These are phyloP conservation scores for Cosmia pyralina DNA, from an alignment of 2,888 invertebrate species.

Conservation along the genomic window DNA sequence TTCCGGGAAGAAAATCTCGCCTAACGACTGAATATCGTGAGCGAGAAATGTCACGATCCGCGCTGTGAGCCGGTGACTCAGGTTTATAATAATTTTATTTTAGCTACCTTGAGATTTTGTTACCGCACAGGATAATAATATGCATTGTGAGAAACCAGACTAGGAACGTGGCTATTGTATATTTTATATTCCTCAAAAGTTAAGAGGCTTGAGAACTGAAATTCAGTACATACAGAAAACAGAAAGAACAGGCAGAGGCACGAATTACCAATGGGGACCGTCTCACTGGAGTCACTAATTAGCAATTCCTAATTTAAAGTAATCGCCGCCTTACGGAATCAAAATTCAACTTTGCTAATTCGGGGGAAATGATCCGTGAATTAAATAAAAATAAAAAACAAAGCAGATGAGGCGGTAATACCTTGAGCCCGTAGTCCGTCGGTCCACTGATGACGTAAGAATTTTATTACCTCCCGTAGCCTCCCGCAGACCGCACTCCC, in stretches of 20 bases:
- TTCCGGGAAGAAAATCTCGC: constrained; percentile 65
- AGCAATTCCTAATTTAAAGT: constrained; percentile 57
- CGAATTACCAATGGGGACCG: background rate
- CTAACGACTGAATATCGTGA: constrained; percentile 69
- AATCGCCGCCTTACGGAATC: constrained; percentile 51
- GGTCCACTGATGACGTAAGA: constrained; percentile 84
- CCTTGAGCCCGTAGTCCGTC: constrained; percentile 73
- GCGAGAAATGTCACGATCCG: constrained; percentile 61
- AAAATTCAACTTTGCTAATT: constrained; percentile 65
- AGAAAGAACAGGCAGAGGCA: background rate
- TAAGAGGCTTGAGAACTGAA: constrained; percentile 11
- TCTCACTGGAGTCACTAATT: constrained; percentile 41
- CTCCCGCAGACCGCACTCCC: constrained; percentile 65
- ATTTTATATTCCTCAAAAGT: constrained; percentile 16
- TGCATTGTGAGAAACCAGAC: constrained; percentile 29
- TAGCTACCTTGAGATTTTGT: constrained; percentile 52
- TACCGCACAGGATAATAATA: constrained; percentile 10
- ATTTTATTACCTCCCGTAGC: constrained; percentile 82
- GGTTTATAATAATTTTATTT: constrained; percentile 66
- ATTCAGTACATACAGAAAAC: background rate
- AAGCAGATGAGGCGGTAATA: constrained; percentile 80
- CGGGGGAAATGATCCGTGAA: constrained; percentile 71
- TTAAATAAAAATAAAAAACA: constrained; percentile 72
- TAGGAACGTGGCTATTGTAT: background rate
- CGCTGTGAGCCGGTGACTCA: constrained; percentile 49